Evolutionary conservation across 2,797 vertebrate genomes (phyloP), one percentile per base, ranked within the genome.

Genomic region (Microctenopoma steveboyesi): DNA sequence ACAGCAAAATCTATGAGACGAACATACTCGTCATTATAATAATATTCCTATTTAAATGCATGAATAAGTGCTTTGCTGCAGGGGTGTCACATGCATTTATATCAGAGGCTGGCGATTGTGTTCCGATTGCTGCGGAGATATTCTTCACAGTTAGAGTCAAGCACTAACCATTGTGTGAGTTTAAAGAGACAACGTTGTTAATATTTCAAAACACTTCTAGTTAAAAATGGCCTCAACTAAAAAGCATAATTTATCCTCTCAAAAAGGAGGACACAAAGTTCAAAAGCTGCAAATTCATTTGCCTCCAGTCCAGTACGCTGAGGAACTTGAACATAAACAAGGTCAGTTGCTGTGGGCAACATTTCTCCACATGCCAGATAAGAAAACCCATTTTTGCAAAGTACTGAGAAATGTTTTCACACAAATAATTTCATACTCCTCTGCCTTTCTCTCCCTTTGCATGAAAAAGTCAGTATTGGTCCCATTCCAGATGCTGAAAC

Each of bases 1-100:
- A 70, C 4, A 69, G 71, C 74, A 33, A 66, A 76, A 74, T 69
- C 65, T 72, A 57, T 67, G 81, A 77, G 77, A 49, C 71, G 74
- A 81, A 79, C 7, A 28, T 67, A 79, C 94, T 92, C 90, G 87
- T 93, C 93, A 94, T 95, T 94, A 92, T 94, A 95, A 93, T 96
- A 96, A 97, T 96, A 97, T 93, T 95, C 93, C 93, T 94, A 96
- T 97, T 97, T 96, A 97, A 96, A 97, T 97, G 95, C 96, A 97
- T 96, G 93, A 95, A 95, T 93, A 94, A 95, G 94, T 94, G 91
- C 93, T 93, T 94, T 94, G 91, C 94, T 93, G 89, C 89, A 88
- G 86, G 91, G 87, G 85, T 87, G 88, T 84, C 55, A 77, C 84
- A 86, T 90, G 90, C 58, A 79, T 87, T 82, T 66, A 60, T 63